A percentile compares a stretch with the other conserved stretches of the same genome.
phyloP scores from a whole-genome alignment of 2,113 vertebrate species.

The Morphnarchus princeps region DNA sequence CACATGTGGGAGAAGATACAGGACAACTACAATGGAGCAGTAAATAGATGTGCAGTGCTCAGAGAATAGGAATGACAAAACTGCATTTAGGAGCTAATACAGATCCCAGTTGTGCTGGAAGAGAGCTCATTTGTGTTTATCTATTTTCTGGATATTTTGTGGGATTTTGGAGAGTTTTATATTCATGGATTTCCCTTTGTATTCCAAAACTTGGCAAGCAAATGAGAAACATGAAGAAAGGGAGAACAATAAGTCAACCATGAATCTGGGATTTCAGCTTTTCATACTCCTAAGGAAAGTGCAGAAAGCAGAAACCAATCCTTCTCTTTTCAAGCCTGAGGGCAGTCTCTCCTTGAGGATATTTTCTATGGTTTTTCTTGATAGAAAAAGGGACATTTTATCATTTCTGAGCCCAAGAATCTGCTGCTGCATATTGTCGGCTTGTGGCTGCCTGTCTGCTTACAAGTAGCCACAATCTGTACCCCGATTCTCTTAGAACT shows the following conservation, averaged over 20 bases:
- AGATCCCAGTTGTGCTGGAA: neutral
- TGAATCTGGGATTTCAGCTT: neutral
- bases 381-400: neutral
- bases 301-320: neutral
- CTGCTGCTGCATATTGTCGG: neutral
- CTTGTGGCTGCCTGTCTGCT: neutral
- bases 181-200: neutral
- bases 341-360: neutral
- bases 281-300: neutral
- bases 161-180: neutral
- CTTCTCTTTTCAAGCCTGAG: neutral
- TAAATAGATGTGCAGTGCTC: neutral
- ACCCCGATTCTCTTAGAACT: neutral
- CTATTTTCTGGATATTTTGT: neutral
- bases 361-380: neutral
- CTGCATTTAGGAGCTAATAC: neutral
- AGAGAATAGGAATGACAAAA: neutral
- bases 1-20: neutral
- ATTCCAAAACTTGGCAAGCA: neutral
- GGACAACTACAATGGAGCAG: neutral
- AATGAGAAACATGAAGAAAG: neutral
- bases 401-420: neutral
- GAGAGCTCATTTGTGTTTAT: neutral
- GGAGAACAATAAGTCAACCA: neutral
- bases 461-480: neutral